Base-by-base conservation (phyloP, 2,113 vertebrate species). In the Rafetus swinhoei region DNA sequence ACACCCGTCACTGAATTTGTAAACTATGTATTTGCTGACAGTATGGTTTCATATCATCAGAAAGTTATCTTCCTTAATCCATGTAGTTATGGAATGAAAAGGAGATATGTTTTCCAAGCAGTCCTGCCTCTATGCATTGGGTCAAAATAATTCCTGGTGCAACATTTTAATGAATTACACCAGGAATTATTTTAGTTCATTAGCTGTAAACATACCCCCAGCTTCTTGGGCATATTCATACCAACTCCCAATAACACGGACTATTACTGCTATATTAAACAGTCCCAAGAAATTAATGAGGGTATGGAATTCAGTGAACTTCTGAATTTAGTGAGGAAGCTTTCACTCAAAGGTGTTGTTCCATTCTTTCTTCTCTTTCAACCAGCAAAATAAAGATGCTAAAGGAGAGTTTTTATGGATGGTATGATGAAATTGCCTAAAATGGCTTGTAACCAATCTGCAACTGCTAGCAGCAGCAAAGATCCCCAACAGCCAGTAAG, bases 161-260 rank as follows among this genome's bases (percentile, higher is more conserved):
- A 45, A 74, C 72, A n/a, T 4, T 11, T 77, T 53, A 25, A 35
- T 83, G 50, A 91, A 65, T 60, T 76, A 11, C 4, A 21, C 0
- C 13, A 11, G 86, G 5, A 1, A 15, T 85, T 92, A 81, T 56
- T 32, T 79, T 82, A 54, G n/a, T 11, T 7, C 35, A 69, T 69
- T 69, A 60, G 59, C 13, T 35, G 18, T 35, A 35, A 84, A 50
- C 55, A 54, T 54, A 14, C 53, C 53, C 53, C 53, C 53, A 91
- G 32, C 62, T 16, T 87, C 86, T 84, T 62, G 85, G 77, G 19
- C 60, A 60, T 35, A 93, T 92, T 88, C 62, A 92, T 87, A 84
- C 32, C n/a, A 87, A 86, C 79, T 88, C 88, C 87, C 81, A 95
- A 90, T 83, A 82, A 60, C 69, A 19, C 90, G 82, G 94, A 87